Percentiles rank a stretch among this genome's conserved stretches.
phyloP scores from a whole-genome alignment of 2,113 vertebrate genomes.

The Ondatra zibethicus region DNA sequence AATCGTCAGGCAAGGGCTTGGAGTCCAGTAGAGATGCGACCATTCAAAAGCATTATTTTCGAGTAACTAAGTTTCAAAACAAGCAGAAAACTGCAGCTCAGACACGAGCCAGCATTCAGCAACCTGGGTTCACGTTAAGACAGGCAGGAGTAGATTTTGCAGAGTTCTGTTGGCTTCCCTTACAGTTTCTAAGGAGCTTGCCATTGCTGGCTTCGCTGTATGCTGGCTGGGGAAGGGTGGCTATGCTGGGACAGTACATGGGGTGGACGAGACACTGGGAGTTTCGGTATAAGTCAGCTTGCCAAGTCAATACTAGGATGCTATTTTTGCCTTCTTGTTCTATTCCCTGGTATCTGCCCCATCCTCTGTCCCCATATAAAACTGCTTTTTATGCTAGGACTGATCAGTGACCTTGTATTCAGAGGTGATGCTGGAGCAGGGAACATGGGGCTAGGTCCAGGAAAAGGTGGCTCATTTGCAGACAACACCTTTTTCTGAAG shows the following conservation, averaged over 20 bases:
- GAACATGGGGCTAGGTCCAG: neutral
- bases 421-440: neutral
- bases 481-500: neutral
- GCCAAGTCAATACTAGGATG: neutral
- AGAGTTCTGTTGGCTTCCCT: neutral
- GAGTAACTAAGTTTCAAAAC: conserved; percentile 40
- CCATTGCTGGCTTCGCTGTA: neutral
- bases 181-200: neutral
- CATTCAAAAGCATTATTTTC: neutral
- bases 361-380: neutral
- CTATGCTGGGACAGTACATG: neutral
- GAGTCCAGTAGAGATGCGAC: neutral
- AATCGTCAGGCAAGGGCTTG: neutral
- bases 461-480: neutral
- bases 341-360: neutral
- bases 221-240: neutral
- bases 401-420: neutral
- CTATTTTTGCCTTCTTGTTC: neutral
- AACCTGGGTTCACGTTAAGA: neutral
- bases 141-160: neutral
- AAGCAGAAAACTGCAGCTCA: conserved; percentile 60
- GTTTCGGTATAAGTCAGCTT: neutral
- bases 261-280: neutral
- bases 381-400: neutral
- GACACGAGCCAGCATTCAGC: neutral